Percentiles rank a stretch among this genome's conserved stretches.
Conservation (phyloP, 1,140 invertebrate species). For the Platorchestia sp. region DNA sequence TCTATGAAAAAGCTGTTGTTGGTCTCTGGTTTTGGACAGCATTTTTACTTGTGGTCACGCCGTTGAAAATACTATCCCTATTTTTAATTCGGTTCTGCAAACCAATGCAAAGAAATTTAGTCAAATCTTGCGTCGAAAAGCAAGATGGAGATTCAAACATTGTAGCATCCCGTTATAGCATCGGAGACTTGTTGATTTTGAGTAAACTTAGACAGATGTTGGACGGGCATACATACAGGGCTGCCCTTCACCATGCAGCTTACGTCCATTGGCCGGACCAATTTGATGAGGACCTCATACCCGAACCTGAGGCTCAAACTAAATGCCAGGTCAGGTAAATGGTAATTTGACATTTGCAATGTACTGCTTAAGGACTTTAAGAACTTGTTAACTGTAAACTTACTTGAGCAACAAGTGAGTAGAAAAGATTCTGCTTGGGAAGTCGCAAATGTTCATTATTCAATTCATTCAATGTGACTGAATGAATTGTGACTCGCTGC, state of each 20-base stretch:
- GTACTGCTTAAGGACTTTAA: not conserved
- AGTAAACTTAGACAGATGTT: not conserved
- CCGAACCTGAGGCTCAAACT: not conserved
- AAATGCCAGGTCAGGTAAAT: not conserved
- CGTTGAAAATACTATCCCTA: not conserved
- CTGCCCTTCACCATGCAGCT: not conserved
- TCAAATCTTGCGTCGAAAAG: not conserved
- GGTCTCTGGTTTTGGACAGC: constrained; percentile 25
- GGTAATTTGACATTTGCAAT: not conserved
- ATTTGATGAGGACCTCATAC: constrained; percentile 2
- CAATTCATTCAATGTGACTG: no score
- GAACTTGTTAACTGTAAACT: not conserved
- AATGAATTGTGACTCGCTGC: no score
- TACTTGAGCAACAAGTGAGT: not conserved
- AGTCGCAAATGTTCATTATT: no score
- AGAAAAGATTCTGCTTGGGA: no score
- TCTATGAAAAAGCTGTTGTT: constrained; percentile 46
- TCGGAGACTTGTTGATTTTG: constrained; percentile 39
- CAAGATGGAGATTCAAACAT: constrained; percentile 5
- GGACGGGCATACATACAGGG: not conserved
- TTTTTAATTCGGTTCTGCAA: not conserved
- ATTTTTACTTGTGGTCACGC: not conserved
- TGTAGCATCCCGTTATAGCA: not conserved
- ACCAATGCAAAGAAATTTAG: not conserved
- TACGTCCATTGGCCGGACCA: not conserved